Base-by-base conservation (phyloP, 1,140 invertebrate genomes). In the Aphidius gifuensis region DNA sequence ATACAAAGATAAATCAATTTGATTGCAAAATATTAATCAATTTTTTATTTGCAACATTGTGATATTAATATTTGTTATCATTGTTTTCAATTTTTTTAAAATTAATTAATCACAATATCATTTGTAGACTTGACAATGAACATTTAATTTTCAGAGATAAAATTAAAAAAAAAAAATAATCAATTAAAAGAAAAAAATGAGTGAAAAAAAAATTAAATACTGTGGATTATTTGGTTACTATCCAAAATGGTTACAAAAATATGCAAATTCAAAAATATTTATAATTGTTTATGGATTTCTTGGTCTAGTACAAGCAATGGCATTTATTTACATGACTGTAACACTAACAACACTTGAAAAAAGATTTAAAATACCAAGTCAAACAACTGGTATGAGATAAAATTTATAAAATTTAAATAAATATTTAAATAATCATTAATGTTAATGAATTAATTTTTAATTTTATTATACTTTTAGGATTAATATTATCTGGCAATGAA, bases 401-500 rank as follows among this genome's bases (percentile, higher is more conserved):
- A 44, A 44, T 8, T 1, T 44, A 44, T 44, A 9, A 44, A 44
- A 11, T 0, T 8, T 7, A 44, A 44, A 44, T 44, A 8, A 44
- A 44, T 9, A 9, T 6, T 6, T 44, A 7, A 44, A 44, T 44
- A 9, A 44, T 6, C 6, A 44, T 6, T 6, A 47, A n/a, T 11
- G 51, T 38, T 39, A 11, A 9, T 38, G 4, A 38, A 38, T 38
- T 16, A 54, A 5, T 39, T 38, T 21, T 54, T 6, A 9, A 21
- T 44, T 6, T 44, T 9, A 44, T 6, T 50, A 6, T 6, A 50
- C 11, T 50, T 75, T 16, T 68, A 90, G 88, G 88, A 45, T 80
- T 89, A 32, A 84, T 90, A 50, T 75, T 89, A 7, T 88, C 87
- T 51, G 87, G 88, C 32, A 89, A 90, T 77, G 87, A 90, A 78